A percentile compares a stretch with the other conserved stretches of the same genome.
These are phyloP conservation scores for Cardiocondyla obscurior DNA, from an alignment of 1,140 invertebrate genomes.

Conservation along the genomic window DNA sequence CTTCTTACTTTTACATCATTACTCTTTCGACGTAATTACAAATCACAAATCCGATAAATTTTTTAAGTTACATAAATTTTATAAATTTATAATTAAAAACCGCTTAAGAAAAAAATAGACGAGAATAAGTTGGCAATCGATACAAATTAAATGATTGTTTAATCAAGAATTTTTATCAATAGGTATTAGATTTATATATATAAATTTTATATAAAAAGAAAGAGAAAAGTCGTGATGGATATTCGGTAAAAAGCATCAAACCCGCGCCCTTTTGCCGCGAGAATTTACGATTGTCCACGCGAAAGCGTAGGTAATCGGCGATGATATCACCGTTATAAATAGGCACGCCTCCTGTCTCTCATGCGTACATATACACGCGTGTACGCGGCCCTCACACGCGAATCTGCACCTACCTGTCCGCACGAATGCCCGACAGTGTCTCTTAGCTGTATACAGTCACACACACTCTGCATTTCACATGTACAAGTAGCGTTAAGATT, in stretches of 20 bases:
- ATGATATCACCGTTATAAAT: slow-evolving; percentile 83
- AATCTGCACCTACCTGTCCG: slow-evolving; percentile 65
- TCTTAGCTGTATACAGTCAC: neutral
- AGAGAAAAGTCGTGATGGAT: slow-evolving; percentile 22
- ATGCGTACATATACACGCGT: slow-evolving; percentile 49
- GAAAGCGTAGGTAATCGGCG: slow-evolving; percentile 83
- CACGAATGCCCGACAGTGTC: slow-evolving; percentile 49
- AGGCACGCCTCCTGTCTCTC: slow-evolving; percentile 79
- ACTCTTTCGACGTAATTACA: neutral
- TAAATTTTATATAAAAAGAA: neutral
- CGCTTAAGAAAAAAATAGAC: neutral
- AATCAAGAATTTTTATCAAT: neutral
- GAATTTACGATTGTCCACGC: slow-evolving; percentile 81
- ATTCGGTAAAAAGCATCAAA: slow-evolving; percentile 64
- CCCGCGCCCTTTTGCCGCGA: slow-evolving; percentile 71
- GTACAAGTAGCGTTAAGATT: slow-evolving; percentile 16
- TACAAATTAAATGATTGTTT: neutral
- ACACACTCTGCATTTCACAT: neutral
- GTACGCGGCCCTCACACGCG: slow-evolving; percentile 32
- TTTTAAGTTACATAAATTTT: neutral
- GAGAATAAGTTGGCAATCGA: neutral
- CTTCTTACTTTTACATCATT: too few relatives aligned
- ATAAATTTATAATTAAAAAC: neutral
- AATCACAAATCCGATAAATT: neutral
- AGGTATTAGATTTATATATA: too few relatives aligned